Percentiles rank a stretch among this genome's conserved stretches.
phyloP scores from a whole-genome alignment of 2,888 invertebrate species.

The Troilus luridus region DNA sequence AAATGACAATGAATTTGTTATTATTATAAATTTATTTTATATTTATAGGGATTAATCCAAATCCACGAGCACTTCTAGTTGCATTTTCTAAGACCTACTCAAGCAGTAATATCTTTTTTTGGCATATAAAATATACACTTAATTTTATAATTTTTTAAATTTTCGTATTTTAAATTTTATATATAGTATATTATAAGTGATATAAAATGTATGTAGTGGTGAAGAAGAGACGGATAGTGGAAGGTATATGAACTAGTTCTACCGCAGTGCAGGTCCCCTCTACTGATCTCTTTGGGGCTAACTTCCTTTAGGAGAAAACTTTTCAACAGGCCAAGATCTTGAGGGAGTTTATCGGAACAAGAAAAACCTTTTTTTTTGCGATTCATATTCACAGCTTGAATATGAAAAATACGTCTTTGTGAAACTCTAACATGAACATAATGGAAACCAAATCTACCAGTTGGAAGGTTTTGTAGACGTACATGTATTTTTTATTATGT shows the following conservation, averaged over 20 bases:
- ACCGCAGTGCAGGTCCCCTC: conserved; percentile 18
- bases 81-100: too few species aligned
- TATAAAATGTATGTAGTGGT: neutral
- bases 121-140: too few species aligned
- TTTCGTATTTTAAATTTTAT: too few species aligned
- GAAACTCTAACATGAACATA: neutral
- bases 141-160: too few species aligned
- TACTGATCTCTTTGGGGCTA: neutral
- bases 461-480: too few species aligned
- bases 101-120: too few species aligned
- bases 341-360: neutral
- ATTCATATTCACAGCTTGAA: neutral
- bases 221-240: conserved; percentile 27
- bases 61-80: too few species aligned
- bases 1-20: too few species aligned
- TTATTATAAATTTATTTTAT: too few species aligned
- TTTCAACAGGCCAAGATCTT: neutral
- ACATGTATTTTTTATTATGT: too few species aligned
- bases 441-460: too few species aligned
- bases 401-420: neutral
- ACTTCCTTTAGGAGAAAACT: neutral
- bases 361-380: neutral
- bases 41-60: too few species aligned
- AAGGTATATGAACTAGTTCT: conserved; percentile 21
- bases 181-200: neutral